A percentile compares a stretch with the other conserved stretches of the same genome.
phyloP scores from a whole-genome alignment of 2,113 vertebrate species.

The Origma solitaria region DNA sequence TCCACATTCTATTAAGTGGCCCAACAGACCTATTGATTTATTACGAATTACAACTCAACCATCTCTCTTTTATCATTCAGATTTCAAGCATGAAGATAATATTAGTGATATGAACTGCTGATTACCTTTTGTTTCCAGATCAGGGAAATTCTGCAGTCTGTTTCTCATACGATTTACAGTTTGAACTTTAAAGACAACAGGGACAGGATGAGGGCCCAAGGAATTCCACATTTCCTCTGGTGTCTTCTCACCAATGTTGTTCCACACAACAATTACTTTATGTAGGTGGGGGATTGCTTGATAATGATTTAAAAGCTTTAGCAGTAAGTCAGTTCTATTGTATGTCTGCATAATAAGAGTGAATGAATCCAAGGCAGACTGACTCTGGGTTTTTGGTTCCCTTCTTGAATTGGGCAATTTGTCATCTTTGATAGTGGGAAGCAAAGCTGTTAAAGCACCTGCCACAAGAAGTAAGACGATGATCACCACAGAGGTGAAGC shows the following conservation, averaged over 20 bases:
- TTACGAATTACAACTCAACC: neutral
- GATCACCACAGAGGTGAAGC: conserved; percentile 68
- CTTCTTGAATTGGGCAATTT: conserved; percentile 63
- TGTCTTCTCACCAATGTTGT: conserved; percentile 83
- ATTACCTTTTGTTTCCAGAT: conserved; percentile 86
- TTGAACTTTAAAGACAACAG: conserved; percentile 88
- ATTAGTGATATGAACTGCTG: neutral
- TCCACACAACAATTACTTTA: conserved; percentile 89
- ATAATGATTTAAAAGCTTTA: conserved; percentile 92
- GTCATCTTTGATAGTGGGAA: conserved; percentile 77
- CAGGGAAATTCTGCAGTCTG: conserved; percentile 85
- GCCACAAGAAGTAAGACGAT: conserved; percentile 74
- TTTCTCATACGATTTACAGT: conserved; percentile 87
- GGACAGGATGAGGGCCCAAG: conserved; percentile 87
- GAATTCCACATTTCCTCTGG: conserved; percentile 86
- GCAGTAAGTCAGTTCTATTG: conserved; percentile 88
- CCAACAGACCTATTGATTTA: neutral
- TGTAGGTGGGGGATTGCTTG: conserved; percentile 86
- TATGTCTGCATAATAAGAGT: conserved; percentile 92
- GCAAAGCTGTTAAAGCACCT: conserved; percentile 75
- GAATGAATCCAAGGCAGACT: conserved; percentile 70
- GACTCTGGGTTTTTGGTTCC: conserved; percentile 59
- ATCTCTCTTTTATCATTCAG: neutral
- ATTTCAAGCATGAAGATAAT: neutral
- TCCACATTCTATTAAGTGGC: neutral